These are phyloP conservation scores for Apis laboriosa DNA, from an alignment of 1,140 invertebrate genomes.

Conservation along the genomic window DNA sequence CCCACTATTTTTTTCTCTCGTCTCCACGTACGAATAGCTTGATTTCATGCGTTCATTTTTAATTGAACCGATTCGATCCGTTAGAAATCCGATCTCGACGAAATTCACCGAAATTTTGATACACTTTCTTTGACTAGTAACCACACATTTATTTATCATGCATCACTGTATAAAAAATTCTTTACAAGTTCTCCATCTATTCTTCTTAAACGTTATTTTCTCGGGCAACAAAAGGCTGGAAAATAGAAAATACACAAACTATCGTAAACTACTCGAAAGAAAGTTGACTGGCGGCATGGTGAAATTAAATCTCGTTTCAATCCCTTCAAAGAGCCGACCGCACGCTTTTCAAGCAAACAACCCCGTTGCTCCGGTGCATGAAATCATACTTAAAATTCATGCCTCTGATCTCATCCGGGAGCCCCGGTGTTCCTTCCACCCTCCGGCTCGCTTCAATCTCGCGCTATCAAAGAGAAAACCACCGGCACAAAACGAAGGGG, in stretches of 20 bases:
- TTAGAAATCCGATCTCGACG: neutral
- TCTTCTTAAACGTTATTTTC: no score
- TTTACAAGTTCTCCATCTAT: no score
- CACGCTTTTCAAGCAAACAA: slow-evolving; percentile 22
- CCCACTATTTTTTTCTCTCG: neutral
- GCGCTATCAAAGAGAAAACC: slow-evolving; percentile 5
- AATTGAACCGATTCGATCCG: slow-evolving; percentile 4
- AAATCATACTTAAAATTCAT: slow-evolving; percentile 42
- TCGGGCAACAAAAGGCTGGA: neutral
- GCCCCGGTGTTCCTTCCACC: neutral
- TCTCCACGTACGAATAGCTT: neutral
- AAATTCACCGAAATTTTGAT: neutral
- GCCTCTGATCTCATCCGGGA: slow-evolving; percentile 20
- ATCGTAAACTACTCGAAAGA: neutral
- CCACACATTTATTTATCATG: no score
- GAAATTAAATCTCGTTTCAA: slow-evolving; percentile 37
- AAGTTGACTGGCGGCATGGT: neutral
- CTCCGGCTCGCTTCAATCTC: neutral
- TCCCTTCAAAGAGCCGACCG: slow-evolving; percentile 26
- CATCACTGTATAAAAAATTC: no score
- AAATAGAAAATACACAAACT: neutral
- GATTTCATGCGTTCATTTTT: slow-evolving; percentile 27
- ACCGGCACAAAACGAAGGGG: neutral
- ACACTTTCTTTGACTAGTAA: neutral
- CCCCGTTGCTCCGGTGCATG: slow-evolving; percentile 21